Evolutionary conservation across 2,113 vertebrate genomes (phyloP).

Genomic region (Corythaixoides concolor): DNA sequence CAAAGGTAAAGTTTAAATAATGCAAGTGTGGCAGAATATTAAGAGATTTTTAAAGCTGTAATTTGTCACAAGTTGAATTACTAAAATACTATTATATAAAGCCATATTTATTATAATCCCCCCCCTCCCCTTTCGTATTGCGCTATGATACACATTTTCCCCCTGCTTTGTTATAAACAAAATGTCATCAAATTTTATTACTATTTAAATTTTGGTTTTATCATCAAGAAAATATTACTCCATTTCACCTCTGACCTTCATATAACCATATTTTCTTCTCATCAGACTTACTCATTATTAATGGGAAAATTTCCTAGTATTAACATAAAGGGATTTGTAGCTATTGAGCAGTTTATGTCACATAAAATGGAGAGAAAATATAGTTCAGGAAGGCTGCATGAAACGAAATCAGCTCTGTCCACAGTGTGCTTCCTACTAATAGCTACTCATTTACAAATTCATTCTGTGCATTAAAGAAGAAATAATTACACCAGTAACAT

Average conservation of each 20-base stretch:
- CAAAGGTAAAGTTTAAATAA: slow-evolving; percentile 49
- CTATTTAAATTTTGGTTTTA: background rate
- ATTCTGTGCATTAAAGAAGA: background rate
- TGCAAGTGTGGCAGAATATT: background rate
- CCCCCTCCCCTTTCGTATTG: background rate
- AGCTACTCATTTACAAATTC: background rate
- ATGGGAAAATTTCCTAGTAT: background rate
- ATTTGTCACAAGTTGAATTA: slow-evolving; percentile 9
- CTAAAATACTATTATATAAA: background rate
- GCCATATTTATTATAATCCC: background rate
- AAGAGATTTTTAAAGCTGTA: slow-evolving; percentile 10
- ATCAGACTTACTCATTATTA: background rate
- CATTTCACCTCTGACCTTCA: background rate
- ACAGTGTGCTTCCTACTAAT: slow-evolving; percentile 1
- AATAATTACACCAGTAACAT: slow-evolving; percentile 2
- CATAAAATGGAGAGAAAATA: slow-evolving; percentile 2
- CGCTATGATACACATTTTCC: background rate
- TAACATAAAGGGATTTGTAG: slow-evolving; percentile 4
- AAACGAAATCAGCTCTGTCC: background rate
- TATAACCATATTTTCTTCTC: background rate
- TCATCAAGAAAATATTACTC: background rate
- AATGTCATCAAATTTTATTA: background rate
- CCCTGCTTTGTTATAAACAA: background rate
- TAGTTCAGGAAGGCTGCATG: background rate
- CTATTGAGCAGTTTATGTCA: background rate